These are phyloP conservation scores for Lateolabrax maculatus DNA, from an alignment of 2,797 vertebrate genomes.

Conservation along the genomic window DNA sequence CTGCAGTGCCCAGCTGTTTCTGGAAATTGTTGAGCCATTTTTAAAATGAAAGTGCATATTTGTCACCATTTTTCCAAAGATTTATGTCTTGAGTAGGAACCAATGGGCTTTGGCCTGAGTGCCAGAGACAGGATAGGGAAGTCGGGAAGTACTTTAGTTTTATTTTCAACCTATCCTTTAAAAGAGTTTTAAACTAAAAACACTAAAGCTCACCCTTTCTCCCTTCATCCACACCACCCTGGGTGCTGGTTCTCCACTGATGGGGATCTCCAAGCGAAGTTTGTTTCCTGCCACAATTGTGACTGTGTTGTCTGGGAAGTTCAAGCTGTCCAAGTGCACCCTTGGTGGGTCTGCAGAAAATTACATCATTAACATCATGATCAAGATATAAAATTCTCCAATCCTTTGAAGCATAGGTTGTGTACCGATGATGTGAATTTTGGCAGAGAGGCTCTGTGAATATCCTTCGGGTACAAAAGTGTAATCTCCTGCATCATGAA, in stretches of 20 bases:
- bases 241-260: constrained; percentile 94
- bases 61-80: too few species aligned
- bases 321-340: constrained; percentile 93
- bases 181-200: not conserved
- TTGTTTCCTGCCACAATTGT: constrained; percentile 96
- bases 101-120: not conserved
- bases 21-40: not conserved
- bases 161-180: not conserved
- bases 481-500: constrained; percentile 96
- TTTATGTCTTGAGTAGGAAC: too few species aligned
- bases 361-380: not conserved
- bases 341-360: constrained; percentile 91
- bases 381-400: constrained; percentile 13
- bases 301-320: constrained; percentile 92
- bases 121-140: not conserved
- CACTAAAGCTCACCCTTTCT: constrained; percentile 89
- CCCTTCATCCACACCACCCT: constrained; percentile 96
- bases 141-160: not conserved
- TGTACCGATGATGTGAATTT: constrained; percentile 94
- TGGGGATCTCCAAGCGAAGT: constrained; percentile 94
- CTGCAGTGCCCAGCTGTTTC: not conserved
- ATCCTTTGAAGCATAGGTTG: not conserved
- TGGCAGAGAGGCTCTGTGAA: constrained; percentile 90
- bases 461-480: constrained; percentile 97
- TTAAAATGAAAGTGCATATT: not conserved